Evolutionary conservation across 2,113 vertebrate genomes (phyloP).

Genomic region (Thamnaconus septentrionalis): DNA sequence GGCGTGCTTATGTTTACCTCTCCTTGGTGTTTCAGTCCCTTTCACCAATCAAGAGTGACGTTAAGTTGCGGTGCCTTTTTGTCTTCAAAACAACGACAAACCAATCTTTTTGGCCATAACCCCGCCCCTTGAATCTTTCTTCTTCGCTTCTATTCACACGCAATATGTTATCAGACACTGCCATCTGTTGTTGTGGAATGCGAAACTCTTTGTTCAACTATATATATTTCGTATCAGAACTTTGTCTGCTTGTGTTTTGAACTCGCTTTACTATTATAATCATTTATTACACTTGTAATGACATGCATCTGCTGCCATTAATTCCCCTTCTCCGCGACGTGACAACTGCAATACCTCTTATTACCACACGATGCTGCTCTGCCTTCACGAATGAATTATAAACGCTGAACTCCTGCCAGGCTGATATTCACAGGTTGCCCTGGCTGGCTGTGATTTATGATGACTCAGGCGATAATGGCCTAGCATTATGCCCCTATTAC

Average conservation of each 20-base stretch:
- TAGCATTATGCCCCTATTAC: conserved; percentile 1
- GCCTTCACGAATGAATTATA: not conserved
- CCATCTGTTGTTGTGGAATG: not conserved
- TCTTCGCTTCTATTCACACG: not conserved
- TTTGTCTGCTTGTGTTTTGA: too few species aligned
- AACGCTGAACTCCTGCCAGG: too few species aligned
- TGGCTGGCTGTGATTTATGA: conserved; percentile 27
- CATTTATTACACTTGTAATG: too few species aligned
- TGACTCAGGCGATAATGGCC: not conserved
- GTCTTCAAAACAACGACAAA: conserved; percentile 29
- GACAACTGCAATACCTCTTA: not conserved
- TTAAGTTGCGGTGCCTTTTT: conserved; percentile 31
- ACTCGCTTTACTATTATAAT: too few species aligned
- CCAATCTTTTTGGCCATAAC: conserved; percentile 16
- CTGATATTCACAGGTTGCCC: too few species aligned
- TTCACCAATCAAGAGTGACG: not conserved
- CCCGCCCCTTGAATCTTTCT: conserved; percentile 66
- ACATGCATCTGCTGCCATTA: too few species aligned
- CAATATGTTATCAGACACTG: not conserved
- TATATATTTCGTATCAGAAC: too few species aligned
- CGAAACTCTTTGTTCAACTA: too few species aligned
- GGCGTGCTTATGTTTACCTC: conserved; percentile 38
- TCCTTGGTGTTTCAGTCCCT: conserved; percentile 7
- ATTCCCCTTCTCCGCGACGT: too few species aligned
- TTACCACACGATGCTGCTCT: conserved; percentile 42